A percentile compares a stretch with the other conserved stretches of the same genome.
Conservation (phyloP, 2,888 invertebrate genomes). For the Cephus pygmeus region DNA sequence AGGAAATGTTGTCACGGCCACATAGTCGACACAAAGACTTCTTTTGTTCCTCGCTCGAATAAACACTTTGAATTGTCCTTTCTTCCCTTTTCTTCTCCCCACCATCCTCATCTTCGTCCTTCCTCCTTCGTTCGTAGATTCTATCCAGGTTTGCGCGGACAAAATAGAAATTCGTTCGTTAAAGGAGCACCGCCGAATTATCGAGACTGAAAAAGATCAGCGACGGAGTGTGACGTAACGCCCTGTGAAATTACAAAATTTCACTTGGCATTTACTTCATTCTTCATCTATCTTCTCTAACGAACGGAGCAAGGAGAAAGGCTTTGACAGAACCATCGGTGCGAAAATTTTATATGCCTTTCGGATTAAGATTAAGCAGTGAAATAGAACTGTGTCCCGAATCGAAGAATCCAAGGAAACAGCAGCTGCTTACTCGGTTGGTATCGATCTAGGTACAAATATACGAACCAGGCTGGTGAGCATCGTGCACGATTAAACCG, state of each 20-base stretch:
- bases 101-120: neutral
- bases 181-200: neutral
- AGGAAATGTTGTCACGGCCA: neutral
- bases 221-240: neutral
- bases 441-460: neutral
- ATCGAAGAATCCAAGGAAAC: neutral
- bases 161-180: neutral
- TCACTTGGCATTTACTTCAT: neutral
- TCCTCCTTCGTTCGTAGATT: neutral
- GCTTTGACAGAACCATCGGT: neutral
- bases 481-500: neutral
- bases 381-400: neutral
- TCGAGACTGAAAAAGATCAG: neutral
- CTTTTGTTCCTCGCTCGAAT: neutral
- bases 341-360: neutral
- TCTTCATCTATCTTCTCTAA: neutral
- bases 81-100: neutral
- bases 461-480: neutral
- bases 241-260: neutral
- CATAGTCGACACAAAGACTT: neutral
- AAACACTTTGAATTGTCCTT: neutral
- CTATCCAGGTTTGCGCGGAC: neutral
- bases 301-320: neutral
- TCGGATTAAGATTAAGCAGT: neutral
- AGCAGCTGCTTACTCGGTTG: neutral